These are phyloP conservation scores for Sigmodon hispidus DNA, from an alignment of 2,113 vertebrate species.

Conservation along the genomic window DNA sequence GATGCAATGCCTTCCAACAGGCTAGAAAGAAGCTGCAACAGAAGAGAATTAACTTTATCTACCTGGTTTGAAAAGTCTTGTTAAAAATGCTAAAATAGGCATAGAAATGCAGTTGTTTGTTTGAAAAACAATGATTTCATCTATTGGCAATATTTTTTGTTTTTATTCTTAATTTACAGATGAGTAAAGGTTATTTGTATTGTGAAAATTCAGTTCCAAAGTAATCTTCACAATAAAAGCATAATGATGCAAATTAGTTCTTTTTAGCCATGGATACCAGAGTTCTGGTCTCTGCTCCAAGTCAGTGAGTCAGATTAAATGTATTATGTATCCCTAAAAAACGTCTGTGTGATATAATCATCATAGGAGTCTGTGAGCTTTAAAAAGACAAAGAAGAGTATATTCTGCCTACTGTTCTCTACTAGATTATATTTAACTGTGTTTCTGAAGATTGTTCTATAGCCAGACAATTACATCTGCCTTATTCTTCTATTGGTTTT, in stretches of 20 bases:
- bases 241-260: conserved; percentile 18
- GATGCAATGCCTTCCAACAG: conserved; percentile 28
- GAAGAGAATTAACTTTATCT: conserved; percentile 63
- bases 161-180: conserved; percentile 38
- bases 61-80: conserved; percentile 34
- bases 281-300: neutral
- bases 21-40: conserved; percentile 50
- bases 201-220: conserved; percentile 35
- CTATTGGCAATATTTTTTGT: conserved; percentile 22
- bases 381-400: neutral
- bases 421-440: neutral
- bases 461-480: neutral
- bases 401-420: neutral
- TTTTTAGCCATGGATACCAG: neutral
- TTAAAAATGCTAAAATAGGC: conserved; percentile 48
- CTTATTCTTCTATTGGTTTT: neutral
- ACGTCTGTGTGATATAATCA: neutral
- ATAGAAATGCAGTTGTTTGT: conserved; percentile 34
- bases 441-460: conserved; percentile 25
- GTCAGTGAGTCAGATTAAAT: neutral
- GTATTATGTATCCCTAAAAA: conserved; percentile 36
- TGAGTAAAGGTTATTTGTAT: conserved; percentile 10
- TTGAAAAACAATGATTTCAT: conserved; percentile 55
- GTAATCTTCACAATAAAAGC: conserved; percentile 31
- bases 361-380: neutral